Conservation (phyloP, 2,888 invertebrate genomes). For the Tachina grossa region DNA sequence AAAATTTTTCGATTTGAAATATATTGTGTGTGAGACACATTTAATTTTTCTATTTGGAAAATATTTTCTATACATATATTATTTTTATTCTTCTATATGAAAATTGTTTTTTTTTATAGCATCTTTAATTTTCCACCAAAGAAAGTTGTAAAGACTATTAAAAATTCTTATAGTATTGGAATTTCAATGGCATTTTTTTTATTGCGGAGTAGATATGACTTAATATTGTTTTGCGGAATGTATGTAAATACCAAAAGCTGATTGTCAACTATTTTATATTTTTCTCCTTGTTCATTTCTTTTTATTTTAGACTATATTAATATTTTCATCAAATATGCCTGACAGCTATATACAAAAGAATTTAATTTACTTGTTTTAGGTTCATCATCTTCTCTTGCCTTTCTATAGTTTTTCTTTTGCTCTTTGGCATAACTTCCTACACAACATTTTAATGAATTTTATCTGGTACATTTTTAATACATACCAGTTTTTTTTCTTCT, state of each 20-base stretch:
- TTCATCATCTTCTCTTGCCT: background rate
- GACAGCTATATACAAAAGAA: constrained; percentile 57
- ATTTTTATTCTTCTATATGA: no score
- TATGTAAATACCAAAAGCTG: constrained; percentile 27
- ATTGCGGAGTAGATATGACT: constrained; percentile 13
- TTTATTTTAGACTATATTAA: constrained; percentile 32
- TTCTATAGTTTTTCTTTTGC: background rate
- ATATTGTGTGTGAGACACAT: no score
- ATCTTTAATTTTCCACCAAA: background rate
- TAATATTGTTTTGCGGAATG: constrained; percentile 16
- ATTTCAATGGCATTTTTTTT: constrained; percentile 30
- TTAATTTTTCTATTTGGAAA: no score
- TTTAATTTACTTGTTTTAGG: constrained; percentile 51
- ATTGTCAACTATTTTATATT: constrained; percentile 32
- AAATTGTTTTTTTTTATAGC: no score
- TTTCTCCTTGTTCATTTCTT: background rate
- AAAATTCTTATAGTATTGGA: constrained; percentile 17
- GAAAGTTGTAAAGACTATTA: background rate
- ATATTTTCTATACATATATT: no score
- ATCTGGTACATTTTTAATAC: background rate
- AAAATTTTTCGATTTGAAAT: no score
- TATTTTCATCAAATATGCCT: constrained; percentile 63
- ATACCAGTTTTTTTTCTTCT: background rate
- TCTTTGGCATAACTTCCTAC: constrained; percentile 10
- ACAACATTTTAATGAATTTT: constrained; percentile 37